Conservation (phyloP, 2,113 vertebrate genomes). For the Strix aluco region DNA sequence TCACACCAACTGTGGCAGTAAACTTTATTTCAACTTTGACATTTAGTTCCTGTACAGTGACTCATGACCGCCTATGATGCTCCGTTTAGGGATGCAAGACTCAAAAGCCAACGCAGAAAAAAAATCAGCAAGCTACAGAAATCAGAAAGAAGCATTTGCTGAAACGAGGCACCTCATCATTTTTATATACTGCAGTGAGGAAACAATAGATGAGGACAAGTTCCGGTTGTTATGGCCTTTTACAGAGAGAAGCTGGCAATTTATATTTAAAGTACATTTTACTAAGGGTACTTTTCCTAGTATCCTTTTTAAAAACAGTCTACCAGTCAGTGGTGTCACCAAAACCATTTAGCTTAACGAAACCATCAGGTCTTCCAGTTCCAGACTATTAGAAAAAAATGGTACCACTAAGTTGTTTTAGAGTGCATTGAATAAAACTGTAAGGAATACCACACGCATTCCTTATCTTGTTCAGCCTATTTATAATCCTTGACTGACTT, state of each 20-base stretch:
- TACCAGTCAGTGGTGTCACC: not conserved
- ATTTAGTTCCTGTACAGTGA: conserved; percentile 71
- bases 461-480: not conserved
- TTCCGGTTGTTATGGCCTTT: not conserved
- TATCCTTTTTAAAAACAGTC: not conserved
- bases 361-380: not conserved
- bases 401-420: not conserved
- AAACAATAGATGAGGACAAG: not conserved
- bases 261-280: not conserved
- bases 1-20: conserved; percentile 53
- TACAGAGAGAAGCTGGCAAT: not conserved
- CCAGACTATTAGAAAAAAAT: not conserved
- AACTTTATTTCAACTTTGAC: conserved; percentile 75
- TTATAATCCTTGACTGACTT: not conserved
- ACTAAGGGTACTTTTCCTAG: not conserved
- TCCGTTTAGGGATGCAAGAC: conserved; percentile 28
- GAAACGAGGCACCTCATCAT: not conserved
- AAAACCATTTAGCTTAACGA: not conserved
- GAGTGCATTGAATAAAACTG: not conserved
- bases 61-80: conserved; percentile 35
- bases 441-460: not conserved
- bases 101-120: conserved; percentile 38
- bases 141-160: not conserved
- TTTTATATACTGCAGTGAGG: not conserved
- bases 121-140: not conserved